These are phyloP conservation scores for Spicauda simplicius DNA, from an alignment of 2,888 invertebrate species.

Conservation along the genomic window DNA sequence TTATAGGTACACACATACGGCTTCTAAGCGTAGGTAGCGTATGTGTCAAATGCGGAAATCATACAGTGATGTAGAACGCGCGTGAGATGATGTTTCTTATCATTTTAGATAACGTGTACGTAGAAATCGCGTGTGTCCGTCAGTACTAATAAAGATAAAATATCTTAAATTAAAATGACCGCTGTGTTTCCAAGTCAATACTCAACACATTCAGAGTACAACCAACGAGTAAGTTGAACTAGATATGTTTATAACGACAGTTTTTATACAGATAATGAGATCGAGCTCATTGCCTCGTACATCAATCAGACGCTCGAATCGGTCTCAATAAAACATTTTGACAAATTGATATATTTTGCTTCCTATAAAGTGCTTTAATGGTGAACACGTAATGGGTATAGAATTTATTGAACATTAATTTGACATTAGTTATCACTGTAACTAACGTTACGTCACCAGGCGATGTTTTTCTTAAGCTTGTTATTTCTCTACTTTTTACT, in stretches of 20 bases:
- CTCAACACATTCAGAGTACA: background rate
- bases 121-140: slow-evolving; percentile 1
- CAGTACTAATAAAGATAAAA: background rate
- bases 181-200: background rate
- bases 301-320: no score
- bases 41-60: background rate
- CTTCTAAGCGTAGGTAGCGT: background rate
- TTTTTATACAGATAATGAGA: background rate
- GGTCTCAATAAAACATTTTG: no score
- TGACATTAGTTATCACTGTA: no score
- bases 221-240: background rate
- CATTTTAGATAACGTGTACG: slow-evolving; percentile 1
- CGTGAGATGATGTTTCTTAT: slow-evolving; percentile 1
- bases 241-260: background rate
- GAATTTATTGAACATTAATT: no score
- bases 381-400: no score
- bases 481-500: no score
- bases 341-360: no score
- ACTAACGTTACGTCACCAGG: no score
- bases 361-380: no score
- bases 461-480: no score
- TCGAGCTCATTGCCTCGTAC: no score
- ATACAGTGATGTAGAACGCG: background rate
- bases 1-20: no score
- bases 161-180: slow-evolving; percentile 1